phyloP scores from a whole-genome alignment of 2,797 vertebrate genomes.

The Meriones psammophilus region DNA sequence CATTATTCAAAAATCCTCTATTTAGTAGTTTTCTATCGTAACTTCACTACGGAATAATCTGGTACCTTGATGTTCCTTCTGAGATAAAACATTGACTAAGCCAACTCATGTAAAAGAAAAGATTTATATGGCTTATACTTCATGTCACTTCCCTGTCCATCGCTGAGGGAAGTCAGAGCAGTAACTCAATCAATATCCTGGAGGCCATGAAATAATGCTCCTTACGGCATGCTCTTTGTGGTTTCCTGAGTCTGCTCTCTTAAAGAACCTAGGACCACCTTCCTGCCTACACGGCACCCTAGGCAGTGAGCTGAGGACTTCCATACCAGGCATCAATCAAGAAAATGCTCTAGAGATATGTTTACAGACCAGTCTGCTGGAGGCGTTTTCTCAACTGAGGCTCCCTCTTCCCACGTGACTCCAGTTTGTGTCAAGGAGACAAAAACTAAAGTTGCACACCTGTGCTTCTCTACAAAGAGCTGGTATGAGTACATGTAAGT shows the following conservation, averaged over 20 bases:
- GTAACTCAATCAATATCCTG: background rate
- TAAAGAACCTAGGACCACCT: background rate
- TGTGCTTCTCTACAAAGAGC: background rate
- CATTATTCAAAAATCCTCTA: conserved; percentile 7
- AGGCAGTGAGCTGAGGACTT: background rate
- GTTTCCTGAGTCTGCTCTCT: background rate
- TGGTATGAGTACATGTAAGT: background rate
- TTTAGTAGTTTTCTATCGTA: background rate
- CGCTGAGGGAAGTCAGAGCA: background rate
- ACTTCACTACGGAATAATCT: conserved; percentile 8
- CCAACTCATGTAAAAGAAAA: background rate
- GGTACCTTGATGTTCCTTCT: background rate
- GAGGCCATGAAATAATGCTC: background rate
- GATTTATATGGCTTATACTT: background rate
- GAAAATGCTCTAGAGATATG: no score
- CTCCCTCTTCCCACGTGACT: background rate
- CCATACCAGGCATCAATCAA: background rate
- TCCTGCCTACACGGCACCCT: no score
- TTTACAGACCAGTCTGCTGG: background rate
- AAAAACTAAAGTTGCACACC: no score
- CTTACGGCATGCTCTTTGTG: no score
- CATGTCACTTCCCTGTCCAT: background rate
- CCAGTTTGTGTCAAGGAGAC: background rate
- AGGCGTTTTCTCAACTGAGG: background rate
- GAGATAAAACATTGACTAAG: background rate